Percentiles rank a stretch among this genome's conserved stretches.
phyloP scores from a whole-genome alignment of 53 echinoderm and acorn worm genomes.

The Holothuria leucospilota region DNA sequence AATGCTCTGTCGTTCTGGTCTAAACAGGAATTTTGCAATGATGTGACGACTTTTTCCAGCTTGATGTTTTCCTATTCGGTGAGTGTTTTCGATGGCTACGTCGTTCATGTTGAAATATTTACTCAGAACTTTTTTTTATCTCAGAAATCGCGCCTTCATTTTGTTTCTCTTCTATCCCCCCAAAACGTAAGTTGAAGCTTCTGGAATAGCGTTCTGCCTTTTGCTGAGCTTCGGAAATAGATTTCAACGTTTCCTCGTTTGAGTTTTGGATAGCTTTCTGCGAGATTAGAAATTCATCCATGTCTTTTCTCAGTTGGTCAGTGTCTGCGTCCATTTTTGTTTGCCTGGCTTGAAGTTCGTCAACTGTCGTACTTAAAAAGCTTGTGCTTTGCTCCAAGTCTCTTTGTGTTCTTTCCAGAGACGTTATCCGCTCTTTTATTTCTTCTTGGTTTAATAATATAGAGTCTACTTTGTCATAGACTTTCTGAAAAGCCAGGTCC shows the following conservation, averaged over 20 bases:
- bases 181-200: conserved; percentile 1
- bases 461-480: no score
- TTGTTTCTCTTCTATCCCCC: no score
- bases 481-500: background rate
- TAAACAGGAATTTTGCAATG: background rate
- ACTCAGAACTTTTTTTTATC: background rate
- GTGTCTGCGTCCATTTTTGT: background rate
- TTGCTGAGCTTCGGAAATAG: background rate
- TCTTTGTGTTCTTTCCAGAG: background rate
- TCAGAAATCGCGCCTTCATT: background rate
- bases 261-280: background rate
- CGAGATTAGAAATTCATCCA: background rate
- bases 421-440: no score
- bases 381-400: no score
- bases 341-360: no score
- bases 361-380: no score
- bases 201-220: no score
- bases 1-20: background rate
- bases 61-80: background rate
- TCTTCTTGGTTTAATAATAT: no score
- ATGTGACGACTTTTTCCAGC: background rate
- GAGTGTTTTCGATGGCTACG: background rate
- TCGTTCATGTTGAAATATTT: background rate
- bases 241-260: background rate
- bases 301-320: background rate